Conservation (phyloP, 2,888 invertebrate genomes). For the Acanthopleura granulata region DNA sequence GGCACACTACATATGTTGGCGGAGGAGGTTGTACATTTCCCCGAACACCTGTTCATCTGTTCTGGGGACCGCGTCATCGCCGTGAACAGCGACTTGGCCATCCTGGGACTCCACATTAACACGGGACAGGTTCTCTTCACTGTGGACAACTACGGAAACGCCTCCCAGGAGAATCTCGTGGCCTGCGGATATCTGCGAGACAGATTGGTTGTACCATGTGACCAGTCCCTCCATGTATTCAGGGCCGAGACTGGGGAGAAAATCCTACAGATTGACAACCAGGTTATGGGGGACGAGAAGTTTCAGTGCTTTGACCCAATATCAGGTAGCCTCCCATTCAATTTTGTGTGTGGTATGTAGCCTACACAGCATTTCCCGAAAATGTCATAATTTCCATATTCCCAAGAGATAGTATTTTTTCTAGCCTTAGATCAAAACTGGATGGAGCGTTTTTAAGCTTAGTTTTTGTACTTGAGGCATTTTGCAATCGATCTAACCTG, state of each 20-base stretch:
- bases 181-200: not conserved
- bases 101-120: not conserved
- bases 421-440: too few relatives aligned
- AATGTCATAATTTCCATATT: too few relatives aligned
- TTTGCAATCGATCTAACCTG: too few relatives aligned
- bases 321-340: constrained; percentile 7
- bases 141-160: not conserved
- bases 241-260: not conserved
- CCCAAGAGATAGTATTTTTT: too few relatives aligned
- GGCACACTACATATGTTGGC: not conserved
- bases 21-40: not conserved
- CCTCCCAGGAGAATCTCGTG: not conserved
- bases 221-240: not conserved
- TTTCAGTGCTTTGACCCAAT: constrained; percentile 13
- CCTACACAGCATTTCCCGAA: too few relatives aligned
- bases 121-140: not conserved
- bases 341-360: too few relatives aligned
- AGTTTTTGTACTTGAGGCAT: too few relatives aligned
- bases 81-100: constrained; percentile 3
- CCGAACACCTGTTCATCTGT: constrained; percentile 6
- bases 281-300: constrained; percentile 1
- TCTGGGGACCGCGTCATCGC: not conserved
- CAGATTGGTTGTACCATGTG: not conserved
- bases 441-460: too few relatives aligned
- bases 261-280: not conserved